These are phyloP conservation scores for Oncorhynchus kisutch DNA, from an alignment of 2,113 vertebrate species.

Conservation along the genomic window DNA sequence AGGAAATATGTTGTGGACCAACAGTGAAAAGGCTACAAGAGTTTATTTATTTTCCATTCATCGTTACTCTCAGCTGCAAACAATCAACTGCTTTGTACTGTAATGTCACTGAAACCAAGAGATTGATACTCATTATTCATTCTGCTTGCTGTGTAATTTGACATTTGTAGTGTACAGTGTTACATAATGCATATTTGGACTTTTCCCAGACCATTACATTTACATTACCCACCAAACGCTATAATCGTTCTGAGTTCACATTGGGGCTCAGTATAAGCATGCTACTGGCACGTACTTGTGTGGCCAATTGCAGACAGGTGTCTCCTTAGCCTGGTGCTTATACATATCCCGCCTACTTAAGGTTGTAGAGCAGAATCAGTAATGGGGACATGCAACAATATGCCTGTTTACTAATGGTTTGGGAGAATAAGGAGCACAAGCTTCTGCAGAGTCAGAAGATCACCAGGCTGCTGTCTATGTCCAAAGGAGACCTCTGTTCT, in stretches of 20 bases:
- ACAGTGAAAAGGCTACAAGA: conserved; percentile 4
- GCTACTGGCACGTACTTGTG: not conserved
- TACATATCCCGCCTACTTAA: conserved; percentile 9
- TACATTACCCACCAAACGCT: not conserved
- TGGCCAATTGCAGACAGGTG: conserved; percentile 33
- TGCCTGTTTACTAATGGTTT: not conserved
- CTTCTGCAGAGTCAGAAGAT: too few species aligned
- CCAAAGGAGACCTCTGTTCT: not conserved
- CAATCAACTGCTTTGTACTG: conserved; percentile 11
- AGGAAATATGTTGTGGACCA: conserved; percentile 12
- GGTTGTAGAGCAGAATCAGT: not conserved
- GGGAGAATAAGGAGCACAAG: not conserved
- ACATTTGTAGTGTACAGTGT: not conserved
- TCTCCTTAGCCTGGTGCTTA: conserved; percentile 17
- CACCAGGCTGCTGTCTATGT: not conserved
- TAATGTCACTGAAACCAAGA: not conserved
- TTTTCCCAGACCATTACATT: not conserved
- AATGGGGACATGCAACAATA: not conserved
- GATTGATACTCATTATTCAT: not conserved
- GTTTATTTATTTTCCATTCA: not conserved
- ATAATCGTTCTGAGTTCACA: too few species aligned
- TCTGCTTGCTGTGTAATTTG: not conserved
- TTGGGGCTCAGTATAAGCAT: not conserved
- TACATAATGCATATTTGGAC: too few species aligned
- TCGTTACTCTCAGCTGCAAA: conserved; percentile 25